Evolutionary conservation across 2,888 invertebrate genomes (phyloP), one percentile per base, ranked within the genome.

Genomic region (Argyra leucocephala): DNA sequence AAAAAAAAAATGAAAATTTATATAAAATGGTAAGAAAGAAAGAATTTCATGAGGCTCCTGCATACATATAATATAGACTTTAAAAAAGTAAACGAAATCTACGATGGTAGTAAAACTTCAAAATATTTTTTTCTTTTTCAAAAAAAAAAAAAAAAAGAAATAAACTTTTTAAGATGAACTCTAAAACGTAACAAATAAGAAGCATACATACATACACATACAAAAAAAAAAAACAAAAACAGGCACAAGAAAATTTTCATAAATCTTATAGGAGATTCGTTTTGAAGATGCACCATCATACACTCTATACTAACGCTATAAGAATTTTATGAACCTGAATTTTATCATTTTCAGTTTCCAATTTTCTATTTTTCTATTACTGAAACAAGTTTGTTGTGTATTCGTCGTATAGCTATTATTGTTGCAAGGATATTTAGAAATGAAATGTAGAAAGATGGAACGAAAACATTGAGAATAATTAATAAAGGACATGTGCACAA

Each of bases 401-500:
- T n/a, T n/a, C n/a, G n/a, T n/a, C n/a, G n/a, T n/a, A n/a, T n/a
- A n/a, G n/a, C n/a, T n/a, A n/a, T n/a, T n/a, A n/a, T n/a, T n/a
- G n/a, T n/a, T n/a, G n/a, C n/a, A n/a, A n/a, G n/a, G n/a, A n/a
- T 9, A 37, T 37, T 3, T 10, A 48, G n/a, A 48, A 48, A 48
- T 12, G 48, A 48, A 37, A 5, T 2, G 18, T 1, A 15, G 48
- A 48, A 48, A 48, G 18, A 48, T n/a, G n/a, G 31, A 31, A 12
- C 31, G 31, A 18, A 15, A 48, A 48, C 18, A 18, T 48, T 48
- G 65, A 66, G 67, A 67, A 68, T 67, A 68, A 68, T 68, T 68
- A 66, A 68, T 68, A 68, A 68, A 66, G 67, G 66, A 65, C 66
- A 68, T 68, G 66, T 67, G 66, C 66, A 65, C 62, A 63, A 61